These are phyloP conservation scores for Microplitis deprimator DNA, from an alignment of 2,888 invertebrate genomes.

Conservation along the genomic window DNA sequence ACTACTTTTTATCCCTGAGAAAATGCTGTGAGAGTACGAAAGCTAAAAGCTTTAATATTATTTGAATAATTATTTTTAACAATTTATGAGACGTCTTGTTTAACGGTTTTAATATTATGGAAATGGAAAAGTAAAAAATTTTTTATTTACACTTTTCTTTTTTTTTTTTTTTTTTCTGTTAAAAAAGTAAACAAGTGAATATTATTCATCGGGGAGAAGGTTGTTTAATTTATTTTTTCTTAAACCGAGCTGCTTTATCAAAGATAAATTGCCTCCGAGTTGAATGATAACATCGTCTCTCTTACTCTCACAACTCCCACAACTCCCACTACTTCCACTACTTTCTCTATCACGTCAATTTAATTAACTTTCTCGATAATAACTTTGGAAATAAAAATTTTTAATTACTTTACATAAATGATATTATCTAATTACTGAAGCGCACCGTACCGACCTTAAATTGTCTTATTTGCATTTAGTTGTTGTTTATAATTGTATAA, in stretches of 20 bases:
- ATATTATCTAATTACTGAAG: slow-evolving; percentile 4
- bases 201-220: background rate
- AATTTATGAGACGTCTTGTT: background rate
- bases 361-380: slow-evolving; percentile 1
- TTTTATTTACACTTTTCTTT: background rate
- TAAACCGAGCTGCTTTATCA: background rate
- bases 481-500: slow-evolving; percentile 48
- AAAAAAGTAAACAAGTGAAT: background rate
- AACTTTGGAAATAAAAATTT: background rate
- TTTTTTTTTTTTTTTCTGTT: background rate
- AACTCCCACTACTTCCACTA: background rate
- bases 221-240: slow-evolving; percentile 1
- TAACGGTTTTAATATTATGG: background rate
- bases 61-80: background rate
- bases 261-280: background rate
- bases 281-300: background rate
- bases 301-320: background rate
- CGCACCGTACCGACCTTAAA: slow-evolving; percentile 37
- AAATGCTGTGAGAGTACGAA: background rate
- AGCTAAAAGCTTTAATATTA: background rate
- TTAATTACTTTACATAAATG: background rate
- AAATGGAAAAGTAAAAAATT: slow-evolving; percentile 5
- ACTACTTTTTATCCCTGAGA: background rate
- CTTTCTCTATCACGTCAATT: background rate
- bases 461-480: slow-evolving; percentile 50